Base-by-base conservation (phyloP, 2,797 vertebrate genomes). In the Diplodus puntazzo region DNA sequence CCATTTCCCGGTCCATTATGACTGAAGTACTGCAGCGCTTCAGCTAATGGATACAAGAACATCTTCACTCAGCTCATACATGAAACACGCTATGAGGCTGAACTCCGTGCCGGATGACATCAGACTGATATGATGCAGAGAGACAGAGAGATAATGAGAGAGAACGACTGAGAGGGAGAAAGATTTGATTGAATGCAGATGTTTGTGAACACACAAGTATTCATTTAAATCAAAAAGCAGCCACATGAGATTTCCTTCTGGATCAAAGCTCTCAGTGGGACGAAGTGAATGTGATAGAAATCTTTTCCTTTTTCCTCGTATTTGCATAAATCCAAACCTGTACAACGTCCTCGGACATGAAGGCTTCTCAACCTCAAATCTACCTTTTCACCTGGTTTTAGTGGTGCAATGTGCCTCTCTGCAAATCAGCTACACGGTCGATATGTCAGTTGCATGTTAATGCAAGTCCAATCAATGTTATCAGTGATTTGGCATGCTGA, bases 1-100 rank as follows among this genome's bases (percentile, higher is more conserved):
- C 84, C 83, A 85, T 79, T 68, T 80, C 16, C 62, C 65, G 39
- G 14, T 88, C 76, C 86, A 89, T 89, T 83, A 91, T 14, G 69
- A 67, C 57, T 73, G 4, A 81, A 86, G 77, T 21, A n/a, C 71
- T 71, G 75, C 66, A 66, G 77, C 1, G 60, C 46, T 53, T 58
- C n/a, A 21, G 52, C 9, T 84, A 80, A 83, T 53, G 82, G 68
- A 81, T 63, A 55, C 23, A 43, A 50, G 17, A 34, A 20, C 11
- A 2, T 57, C 45, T 65, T 9, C 34, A 3, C 53, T n/a, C 5
- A 62, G 62, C 53, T 69, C 12, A 52, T n/a, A 17, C 8, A 17
- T 0, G 39, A 60, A 18, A 45, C 53, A 42, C 8, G 20, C 12
- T 17, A 30, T 65, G 9, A 46, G 16, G 23, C 21, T 13, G 6